Percentiles rank a stretch among this genome's conserved stretches.
phyloP scores from a whole-genome alignment of 2,113 vertebrate species.

The Pangasianodon hypophthalmus region DNA sequence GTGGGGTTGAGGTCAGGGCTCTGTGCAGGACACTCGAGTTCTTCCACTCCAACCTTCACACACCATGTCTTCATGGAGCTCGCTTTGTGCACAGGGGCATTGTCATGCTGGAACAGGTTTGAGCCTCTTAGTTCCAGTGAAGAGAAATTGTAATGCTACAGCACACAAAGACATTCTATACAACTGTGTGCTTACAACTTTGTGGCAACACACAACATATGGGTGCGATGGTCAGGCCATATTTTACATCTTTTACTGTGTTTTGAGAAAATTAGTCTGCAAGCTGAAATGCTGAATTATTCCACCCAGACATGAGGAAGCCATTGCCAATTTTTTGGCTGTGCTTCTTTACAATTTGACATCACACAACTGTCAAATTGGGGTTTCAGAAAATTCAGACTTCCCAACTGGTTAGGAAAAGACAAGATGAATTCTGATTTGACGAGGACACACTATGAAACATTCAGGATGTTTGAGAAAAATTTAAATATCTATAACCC shows the following conservation, averaged over 20 bases:
- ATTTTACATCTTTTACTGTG: neutral
- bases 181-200: neutral
- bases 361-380: neutral
- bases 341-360: neutral
- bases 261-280: neutral
- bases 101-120: neutral
- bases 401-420: neutral
- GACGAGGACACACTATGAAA: neutral
- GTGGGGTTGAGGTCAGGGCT: neutral
- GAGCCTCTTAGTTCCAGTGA: neutral
- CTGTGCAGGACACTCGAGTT: neutral
- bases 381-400: neutral
- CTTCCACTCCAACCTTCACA: neutral
- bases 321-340: neutral
- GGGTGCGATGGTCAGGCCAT: neutral
- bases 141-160: neutral
- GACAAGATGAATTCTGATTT: neutral
- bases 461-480: neutral
- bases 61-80: neutral
- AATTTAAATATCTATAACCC: neutral
- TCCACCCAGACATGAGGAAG: neutral
- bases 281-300: neutral
- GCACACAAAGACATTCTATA: neutral
- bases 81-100: neutral
- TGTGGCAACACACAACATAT: neutral